A percentile compares a stretch with the other conserved stretches of the same genome.
phyloP scores from a whole-genome alignment of 2,113 vertebrate genomes.

The Casuarius casuarius region DNA sequence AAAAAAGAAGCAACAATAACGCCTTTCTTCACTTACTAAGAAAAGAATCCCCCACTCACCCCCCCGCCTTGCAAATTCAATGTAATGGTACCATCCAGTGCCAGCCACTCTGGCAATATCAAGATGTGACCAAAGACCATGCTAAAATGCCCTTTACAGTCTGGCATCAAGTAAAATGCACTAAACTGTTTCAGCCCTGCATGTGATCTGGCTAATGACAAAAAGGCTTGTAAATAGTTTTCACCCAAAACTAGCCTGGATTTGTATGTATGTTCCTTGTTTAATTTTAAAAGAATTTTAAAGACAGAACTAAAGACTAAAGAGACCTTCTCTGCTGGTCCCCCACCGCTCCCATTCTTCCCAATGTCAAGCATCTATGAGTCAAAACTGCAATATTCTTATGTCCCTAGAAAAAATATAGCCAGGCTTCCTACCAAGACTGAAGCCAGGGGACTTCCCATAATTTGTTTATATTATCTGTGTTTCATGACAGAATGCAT shows the following conservation, averaged over 20 bases:
- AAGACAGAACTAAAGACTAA: not conserved
- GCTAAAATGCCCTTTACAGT: not conserved
- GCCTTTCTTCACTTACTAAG: not conserved
- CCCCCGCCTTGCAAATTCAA: not conserved
- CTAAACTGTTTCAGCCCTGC: not conserved
- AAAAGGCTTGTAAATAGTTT: not conserved
- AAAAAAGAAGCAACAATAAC: not conserved
- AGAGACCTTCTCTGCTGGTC: not conserved
- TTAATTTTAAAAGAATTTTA: not conserved
- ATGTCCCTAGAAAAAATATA: not conserved
- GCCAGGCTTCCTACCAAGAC: not conserved
- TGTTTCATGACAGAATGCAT: not conserved
- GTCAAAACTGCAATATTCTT: not conserved
- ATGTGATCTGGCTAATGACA: accelerated
- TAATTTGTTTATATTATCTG: not conserved
- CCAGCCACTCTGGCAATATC: not conserved
- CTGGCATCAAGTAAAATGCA: not conserved
- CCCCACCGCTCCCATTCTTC: not conserved
- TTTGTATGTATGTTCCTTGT: not conserved
- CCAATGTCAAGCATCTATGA: not conserved
- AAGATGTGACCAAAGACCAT: not conserved
- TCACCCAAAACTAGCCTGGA: not conserved
- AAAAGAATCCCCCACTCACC: not conserved
- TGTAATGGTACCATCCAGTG: not conserved
- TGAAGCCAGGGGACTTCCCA: not conserved